Percentiles rank a stretch among this genome's conserved stretches.
Conservation (phyloP, 2,888 invertebrate species). For the Euzetes globulus region DNA sequence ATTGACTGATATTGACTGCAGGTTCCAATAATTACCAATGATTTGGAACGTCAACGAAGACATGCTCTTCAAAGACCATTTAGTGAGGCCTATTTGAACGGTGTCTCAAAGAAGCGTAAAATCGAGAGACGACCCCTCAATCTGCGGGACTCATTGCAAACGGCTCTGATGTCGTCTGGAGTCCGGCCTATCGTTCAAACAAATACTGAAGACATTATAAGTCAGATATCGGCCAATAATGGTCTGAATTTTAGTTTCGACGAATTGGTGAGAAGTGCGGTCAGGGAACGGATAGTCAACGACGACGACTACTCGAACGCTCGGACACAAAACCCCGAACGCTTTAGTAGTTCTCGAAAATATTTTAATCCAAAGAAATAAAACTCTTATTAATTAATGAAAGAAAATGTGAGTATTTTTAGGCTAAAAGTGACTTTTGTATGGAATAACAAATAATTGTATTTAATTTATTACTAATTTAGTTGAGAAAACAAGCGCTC, state of each 20-base stretch:
- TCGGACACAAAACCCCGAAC: neutral
- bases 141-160: neutral
- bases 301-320: conserved; percentile 8
- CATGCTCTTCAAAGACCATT: conserved; percentile 55
- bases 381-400: neutral
- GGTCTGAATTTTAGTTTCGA: neutral
- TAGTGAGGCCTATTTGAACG: conserved; percentile 82
- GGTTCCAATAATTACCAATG: conserved; percentile 78
- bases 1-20: conserved; percentile 50
- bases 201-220: neutral
- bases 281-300: neutral
- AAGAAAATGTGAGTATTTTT: no score
- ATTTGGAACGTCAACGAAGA: conserved; percentile 63
- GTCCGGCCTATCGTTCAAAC: neutral
- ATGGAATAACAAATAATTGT: no score
- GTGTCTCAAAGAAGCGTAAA: conserved; percentile 68
- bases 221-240: neutral
- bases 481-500: no score
- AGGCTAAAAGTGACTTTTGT: no score
- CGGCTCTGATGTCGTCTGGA: neutral
- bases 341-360: neutral
- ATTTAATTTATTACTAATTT: no score
- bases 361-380: neutral
- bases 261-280: neutral
- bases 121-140: conserved; percentile 16